Conservation (phyloP, 2,113 vertebrate species). For the Amazona guildingii region DNA sequence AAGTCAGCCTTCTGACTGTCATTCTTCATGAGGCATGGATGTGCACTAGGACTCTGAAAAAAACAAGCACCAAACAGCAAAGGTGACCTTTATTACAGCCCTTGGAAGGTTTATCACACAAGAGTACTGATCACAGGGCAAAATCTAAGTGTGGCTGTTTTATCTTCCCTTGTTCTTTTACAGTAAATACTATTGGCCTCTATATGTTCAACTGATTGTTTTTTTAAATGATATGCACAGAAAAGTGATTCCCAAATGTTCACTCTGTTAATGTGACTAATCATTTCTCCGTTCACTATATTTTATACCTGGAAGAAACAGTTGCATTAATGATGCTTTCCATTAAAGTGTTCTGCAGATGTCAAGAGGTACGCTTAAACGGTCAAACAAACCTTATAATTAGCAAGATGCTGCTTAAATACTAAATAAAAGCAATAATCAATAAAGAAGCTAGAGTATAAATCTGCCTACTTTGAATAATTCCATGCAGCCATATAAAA, state of each 20-base stretch:
- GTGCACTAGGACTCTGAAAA: not conserved
- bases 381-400: constrained; percentile 41
- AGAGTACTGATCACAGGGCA: not conserved
- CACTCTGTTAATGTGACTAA: constrained; percentile 85
- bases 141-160: constrained; percentile 44
- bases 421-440: constrained; percentile 55
- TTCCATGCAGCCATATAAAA: not conserved
- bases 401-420: not conserved
- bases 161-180: constrained; percentile 69
- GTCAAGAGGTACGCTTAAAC: constrained; percentile 64
- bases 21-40: not conserved
- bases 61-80: not conserved
- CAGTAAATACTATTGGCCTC: constrained; percentile 78
- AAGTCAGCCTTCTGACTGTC: not conserved
- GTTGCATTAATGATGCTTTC: constrained; percentile 75
- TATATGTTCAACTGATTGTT: constrained; percentile 84
- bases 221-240: constrained; percentile 87
- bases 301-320: constrained; percentile 80
- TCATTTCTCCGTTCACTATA: constrained; percentile 75
- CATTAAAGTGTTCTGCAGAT: constrained; percentile 62
- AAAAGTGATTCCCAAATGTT: constrained; percentile 87
- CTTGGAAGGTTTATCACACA: constrained; percentile 5
- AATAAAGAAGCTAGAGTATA: not conserved
- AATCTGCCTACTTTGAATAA: constrained; percentile 12
- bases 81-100: constrained; percentile 51